These are phyloP conservation scores for Leptestheria dahalacensis DNA, from an alignment of 1,140 invertebrate species.

Conservation along the genomic window DNA sequence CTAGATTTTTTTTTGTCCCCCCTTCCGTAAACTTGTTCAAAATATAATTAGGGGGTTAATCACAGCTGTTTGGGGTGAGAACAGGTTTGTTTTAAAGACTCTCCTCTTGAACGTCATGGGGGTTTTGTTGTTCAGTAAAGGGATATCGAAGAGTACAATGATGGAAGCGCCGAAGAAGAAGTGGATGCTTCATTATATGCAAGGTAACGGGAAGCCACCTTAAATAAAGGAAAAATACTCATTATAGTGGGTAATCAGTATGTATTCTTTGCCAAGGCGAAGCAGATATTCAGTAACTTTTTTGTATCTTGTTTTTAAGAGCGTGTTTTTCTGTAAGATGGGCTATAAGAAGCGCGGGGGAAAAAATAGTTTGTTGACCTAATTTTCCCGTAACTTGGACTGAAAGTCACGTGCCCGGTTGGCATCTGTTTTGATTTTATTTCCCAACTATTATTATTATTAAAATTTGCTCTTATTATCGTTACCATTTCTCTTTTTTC, in stretches of 20 bases:
- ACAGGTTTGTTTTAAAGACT: background rate
- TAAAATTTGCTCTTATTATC: background rate
- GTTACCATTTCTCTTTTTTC: constrained; percentile 10
- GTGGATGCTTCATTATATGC: constrained; percentile 51
- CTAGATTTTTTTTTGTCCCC: background rate
- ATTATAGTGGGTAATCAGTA: background rate
- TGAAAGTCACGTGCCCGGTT: background rate
- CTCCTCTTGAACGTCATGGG: constrained; percentile 12
- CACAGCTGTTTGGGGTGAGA: background rate
- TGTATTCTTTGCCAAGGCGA: too few species aligned
- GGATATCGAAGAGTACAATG: constrained; percentile 13
- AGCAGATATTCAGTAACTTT: too few species aligned
- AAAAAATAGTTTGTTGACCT: too few species aligned
- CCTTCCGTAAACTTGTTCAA: background rate
- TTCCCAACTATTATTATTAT: background rate
- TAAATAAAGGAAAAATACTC: background rate
- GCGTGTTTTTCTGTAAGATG: too few species aligned
- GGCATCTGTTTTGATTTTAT: background rate
- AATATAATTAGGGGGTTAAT: background rate
- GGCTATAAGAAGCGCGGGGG: too few species aligned
- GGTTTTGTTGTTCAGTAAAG: constrained; percentile 4
- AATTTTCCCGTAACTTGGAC: too few species aligned
- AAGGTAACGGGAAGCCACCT: constrained; percentile 27
- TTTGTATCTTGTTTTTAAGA: too few species aligned
- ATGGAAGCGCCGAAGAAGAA: constrained; percentile 50